Base-by-base conservation (phyloP, 2,113 vertebrate genomes). In the Epinephelus fuscoguttatus region DNA sequence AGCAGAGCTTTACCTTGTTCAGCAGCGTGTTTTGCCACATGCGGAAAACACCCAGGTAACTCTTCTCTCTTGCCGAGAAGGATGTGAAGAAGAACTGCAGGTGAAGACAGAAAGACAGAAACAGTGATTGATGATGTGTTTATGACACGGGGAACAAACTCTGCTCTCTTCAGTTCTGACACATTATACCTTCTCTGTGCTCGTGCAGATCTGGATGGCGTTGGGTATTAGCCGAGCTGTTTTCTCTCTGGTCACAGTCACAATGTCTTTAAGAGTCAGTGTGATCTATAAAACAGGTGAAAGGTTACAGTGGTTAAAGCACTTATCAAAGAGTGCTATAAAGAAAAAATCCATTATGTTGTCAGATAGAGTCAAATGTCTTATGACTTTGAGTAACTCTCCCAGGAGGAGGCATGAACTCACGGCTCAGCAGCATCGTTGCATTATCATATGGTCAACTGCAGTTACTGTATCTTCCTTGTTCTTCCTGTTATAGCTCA, bases 21-120 rank as follows among this genome's bases (percentile, higher is more conserved):
- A 97, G 56, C 74, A 99, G 89, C 9, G 95, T 92, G 60, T 99
- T 98, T 92, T 99, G 97, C 98, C 98, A 99, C 90, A 99, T 94
- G 14, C 96, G 95, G 88, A 98, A 99, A 84, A 99, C 94, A 73
- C 88, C 94, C 82, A 95, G 95, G 94, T 96, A 99, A 91, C 96
- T 98, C 95, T 97, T 97, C 90, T 99, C 97, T 89, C 98, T 96
- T 57, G 96, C 93, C 70, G 96, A 95, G 93, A 99, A 98, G 25
- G 97, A 99, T 0, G 97, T 97, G 90, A 99, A 97, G 90, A 99
- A 98, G 84, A 96, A 94, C 98, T 99, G 90, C n/a, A 9, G 67
- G 53, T 1, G 19, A 42, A 71, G 17, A 73, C 0, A 18, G 5
- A 57, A 59, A 66, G 12, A 49, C 17, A 37, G 4, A 66, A 15